These are phyloP conservation scores for Liopterus haemorrhoidalis DNA, from an alignment of 2,888 invertebrate genomes.

Conservation along the genomic window DNA sequence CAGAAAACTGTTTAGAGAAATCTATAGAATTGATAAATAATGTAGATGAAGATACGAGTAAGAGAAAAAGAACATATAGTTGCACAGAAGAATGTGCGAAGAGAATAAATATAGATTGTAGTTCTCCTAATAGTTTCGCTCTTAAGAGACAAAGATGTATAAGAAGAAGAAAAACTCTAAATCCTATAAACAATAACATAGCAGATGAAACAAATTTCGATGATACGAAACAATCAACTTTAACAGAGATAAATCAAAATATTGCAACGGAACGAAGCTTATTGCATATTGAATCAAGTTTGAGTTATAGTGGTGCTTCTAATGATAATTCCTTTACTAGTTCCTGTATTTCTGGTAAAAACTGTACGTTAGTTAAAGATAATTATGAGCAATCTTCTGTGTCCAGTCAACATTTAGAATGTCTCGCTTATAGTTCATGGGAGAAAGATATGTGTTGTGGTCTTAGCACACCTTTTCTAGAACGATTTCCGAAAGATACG, in stretches of 20 bases:
- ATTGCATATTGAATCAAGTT: conserved; percentile 3
- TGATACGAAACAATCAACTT: conserved; percentile 1
- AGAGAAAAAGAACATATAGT: conserved; percentile 25
- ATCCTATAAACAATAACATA: conserved; percentile 23
- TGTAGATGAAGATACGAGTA: conserved; percentile 36
- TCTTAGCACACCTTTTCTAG: conserved; percentile 11
- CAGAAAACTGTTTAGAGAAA: background rate
- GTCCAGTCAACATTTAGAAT: conserved; percentile 13
- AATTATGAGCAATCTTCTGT: conserved; percentile 3
- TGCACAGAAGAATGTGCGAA: conserved; percentile 29
- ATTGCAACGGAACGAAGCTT: background rate
- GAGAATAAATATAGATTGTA: conserved; percentile 37
- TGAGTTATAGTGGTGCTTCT: background rate
- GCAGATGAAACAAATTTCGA: conserved; percentile 11
- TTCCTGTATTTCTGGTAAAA: conserved; percentile 7
- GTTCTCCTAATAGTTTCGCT: conserved; percentile 42
- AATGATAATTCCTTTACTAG: conserved; percentile 12
- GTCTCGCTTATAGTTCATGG: conserved; percentile 14
- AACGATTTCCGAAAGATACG: conserved; percentile 1
- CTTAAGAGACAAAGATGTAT: conserved; percentile 55
- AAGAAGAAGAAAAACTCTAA: conserved; percentile 48
- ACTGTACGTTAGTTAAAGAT: background rate
- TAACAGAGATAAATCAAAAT: conserved; percentile 6
- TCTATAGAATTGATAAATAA: conserved; percentile 17
- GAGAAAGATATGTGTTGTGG: conserved; percentile 18